Evolutionary conservation across 1,140 invertebrate genomes (phyloP).

Genomic region (Rhopalosiphum padi): DNA sequence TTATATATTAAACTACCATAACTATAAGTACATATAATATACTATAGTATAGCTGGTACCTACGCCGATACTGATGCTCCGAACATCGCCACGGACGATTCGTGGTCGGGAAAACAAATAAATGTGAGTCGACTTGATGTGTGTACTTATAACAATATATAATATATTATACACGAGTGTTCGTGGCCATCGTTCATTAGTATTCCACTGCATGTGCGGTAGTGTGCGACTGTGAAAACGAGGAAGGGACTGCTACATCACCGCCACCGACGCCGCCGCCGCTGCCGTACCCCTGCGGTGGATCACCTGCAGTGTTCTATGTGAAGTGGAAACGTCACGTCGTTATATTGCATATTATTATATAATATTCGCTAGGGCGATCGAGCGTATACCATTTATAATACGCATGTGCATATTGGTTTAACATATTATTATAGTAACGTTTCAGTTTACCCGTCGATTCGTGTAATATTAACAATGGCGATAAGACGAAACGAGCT

Average conservation of each 20-base stretch:
- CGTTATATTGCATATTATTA: not conserved
- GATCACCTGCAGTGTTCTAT: not conserved
- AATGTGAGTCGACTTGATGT: not conserved
- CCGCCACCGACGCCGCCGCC: no score
- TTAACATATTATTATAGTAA: not conserved
- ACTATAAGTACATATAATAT: not conserved
- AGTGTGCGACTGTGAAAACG: not conserved
- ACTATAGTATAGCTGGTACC: no score
- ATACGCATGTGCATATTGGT: no score
- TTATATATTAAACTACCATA: not conserved
- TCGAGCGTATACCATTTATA: not conserved
- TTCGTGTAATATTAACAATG: not conserved
- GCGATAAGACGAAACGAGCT: not conserved
- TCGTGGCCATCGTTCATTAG: not conserved
- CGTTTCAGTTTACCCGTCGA: not conserved
- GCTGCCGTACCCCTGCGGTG: not conserved
- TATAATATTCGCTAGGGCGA: not conserved
- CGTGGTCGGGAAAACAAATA: not conserved
- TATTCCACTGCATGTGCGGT: not conserved
- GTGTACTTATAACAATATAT: not conserved
- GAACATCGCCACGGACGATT: not conserved
- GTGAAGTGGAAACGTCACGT: conserved; percentile 10
- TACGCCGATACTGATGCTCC: not conserved
- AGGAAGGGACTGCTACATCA: not conserved
- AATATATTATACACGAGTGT: not conserved